A percentile compares a stretch with the other conserved stretches of the same genome.
phyloP scores from a whole-genome alignment of 2,888 invertebrate species.

The Lapara coniferarum region DNA sequence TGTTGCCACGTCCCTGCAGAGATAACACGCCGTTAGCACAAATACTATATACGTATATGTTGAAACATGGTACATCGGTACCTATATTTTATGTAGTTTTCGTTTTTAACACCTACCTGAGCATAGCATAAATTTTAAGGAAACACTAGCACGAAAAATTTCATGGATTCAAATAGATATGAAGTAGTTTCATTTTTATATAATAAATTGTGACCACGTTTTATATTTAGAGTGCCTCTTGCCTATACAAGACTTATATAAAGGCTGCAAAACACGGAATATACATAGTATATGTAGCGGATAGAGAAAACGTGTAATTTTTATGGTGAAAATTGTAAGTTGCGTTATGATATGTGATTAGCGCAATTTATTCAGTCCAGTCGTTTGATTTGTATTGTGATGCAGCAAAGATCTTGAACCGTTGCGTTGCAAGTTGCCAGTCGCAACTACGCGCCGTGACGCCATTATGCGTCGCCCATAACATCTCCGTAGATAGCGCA shows the following conservation, averaged over 20 bases:
- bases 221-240: conserved; percentile 87
- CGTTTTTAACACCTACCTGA: conserved; percentile 63
- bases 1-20: conserved; percentile 74
- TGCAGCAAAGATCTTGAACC: conserved; percentile 32
- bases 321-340: conserved; percentile 85
- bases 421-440: neutral
- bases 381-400: conserved; percentile 35
- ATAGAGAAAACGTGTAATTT: conserved; percentile 73
- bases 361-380: conserved; percentile 44
- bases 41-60: conserved; percentile 55
- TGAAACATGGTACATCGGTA: conserved; percentile 49
- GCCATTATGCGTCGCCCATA: neutral
- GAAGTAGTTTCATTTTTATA: conserved; percentile 78
- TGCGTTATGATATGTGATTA: conserved; percentile 83
- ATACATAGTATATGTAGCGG: conserved; percentile 81
- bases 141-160: conserved; percentile 76
- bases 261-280: conserved; percentile 84
- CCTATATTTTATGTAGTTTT: conserved; percentile 53
- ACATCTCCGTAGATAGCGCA: conserved; percentile 70
- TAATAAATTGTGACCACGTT: conserved; percentile 83
- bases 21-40: conserved; percentile 79
- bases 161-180: conserved; percentile 73
- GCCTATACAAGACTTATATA: conserved; percentile 84
- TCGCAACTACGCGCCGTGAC: neutral
- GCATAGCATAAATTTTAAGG: conserved; percentile 66